These are phyloP conservation scores for Whitmania pigra DNA, from an alignment of 1,140 invertebrate genomes.

Conservation along the genomic window DNA sequence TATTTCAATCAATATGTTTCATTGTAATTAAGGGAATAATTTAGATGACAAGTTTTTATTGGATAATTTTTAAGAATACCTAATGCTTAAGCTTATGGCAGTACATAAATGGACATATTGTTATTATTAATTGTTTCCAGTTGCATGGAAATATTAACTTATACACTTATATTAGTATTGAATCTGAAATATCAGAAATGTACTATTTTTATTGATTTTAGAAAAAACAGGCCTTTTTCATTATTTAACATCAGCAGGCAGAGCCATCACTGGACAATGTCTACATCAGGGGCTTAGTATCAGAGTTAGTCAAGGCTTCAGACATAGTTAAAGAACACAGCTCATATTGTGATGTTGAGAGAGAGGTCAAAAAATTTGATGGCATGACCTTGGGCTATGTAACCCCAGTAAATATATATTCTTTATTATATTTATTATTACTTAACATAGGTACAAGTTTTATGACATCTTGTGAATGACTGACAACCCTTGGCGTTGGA, in stretches of 20 bases:
- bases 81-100: neutral
- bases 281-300: slow-evolving; percentile 55
- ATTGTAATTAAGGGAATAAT: neutral
- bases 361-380: slow-evolving; percentile 52
- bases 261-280: slow-evolving; percentile 49
- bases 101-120: neutral
- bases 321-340: slow-evolving; percentile 64
- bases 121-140: neutral
- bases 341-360: slow-evolving; percentile 55
- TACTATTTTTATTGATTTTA: neutral
- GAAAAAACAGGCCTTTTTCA: neutral
- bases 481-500: neutral
- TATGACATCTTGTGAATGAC: neutral
- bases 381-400: slow-evolving; percentile 70
- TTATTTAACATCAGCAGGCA: slow-evolving; percentile 2
- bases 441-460: neutral
- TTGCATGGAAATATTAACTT: neutral
- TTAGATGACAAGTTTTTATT: neutral
- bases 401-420: slow-evolving; percentile 59
- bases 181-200: neutral
- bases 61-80: neutral
- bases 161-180: neutral
- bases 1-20: neutral
- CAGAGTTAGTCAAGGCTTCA: slow-evolving; percentile 50
- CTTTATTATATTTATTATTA: neutral